Conservation (phyloP, 2,888 invertebrate species). For the Gnatocerus cornutus region DNA sequence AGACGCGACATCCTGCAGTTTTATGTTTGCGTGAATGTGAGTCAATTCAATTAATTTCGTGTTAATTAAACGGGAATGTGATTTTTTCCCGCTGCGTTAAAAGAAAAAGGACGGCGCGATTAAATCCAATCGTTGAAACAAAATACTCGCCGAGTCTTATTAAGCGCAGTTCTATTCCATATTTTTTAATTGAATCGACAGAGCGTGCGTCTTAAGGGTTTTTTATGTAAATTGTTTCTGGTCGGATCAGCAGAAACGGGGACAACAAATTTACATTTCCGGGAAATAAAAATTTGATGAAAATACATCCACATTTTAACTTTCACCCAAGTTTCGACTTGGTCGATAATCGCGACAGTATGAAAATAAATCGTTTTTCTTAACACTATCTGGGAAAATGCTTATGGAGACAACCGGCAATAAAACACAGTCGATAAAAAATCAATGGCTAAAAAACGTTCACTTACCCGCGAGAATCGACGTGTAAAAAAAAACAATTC, state of each 20-base stretch:
- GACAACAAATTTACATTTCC: conserved; percentile 14
- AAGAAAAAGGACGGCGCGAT: background rate
- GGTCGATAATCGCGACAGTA: background rate
- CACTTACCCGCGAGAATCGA: too few relatives aligned
- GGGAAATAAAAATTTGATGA: too few relatives aligned
- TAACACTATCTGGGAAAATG: background rate
- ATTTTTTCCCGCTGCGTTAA: background rate
- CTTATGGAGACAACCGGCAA: background rate
- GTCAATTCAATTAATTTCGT: background rate
- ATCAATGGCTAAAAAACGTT: conserved; percentile 1
- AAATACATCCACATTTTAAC: too few relatives aligned
- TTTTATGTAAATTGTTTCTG: conserved; percentile 14
- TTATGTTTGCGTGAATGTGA: background rate
- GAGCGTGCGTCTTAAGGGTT: conserved; percentile 4
- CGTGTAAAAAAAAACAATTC: too few relatives aligned
- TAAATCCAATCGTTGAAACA: background rate
- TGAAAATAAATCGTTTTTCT: conserved; percentile 5
- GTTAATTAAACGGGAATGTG: too few relatives aligned
- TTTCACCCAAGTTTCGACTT: too few relatives aligned
- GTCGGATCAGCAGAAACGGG: background rate
- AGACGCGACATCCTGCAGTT: background rate
- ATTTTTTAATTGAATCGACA: conserved; percentile 15
- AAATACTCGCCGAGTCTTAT: conserved; percentile 7
- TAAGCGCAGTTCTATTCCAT: conserved; percentile 1
- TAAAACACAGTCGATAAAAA: background rate